Base-by-base conservation (phyloP, 1,140 invertebrate species). In the Drosophila saltans region DNA sequence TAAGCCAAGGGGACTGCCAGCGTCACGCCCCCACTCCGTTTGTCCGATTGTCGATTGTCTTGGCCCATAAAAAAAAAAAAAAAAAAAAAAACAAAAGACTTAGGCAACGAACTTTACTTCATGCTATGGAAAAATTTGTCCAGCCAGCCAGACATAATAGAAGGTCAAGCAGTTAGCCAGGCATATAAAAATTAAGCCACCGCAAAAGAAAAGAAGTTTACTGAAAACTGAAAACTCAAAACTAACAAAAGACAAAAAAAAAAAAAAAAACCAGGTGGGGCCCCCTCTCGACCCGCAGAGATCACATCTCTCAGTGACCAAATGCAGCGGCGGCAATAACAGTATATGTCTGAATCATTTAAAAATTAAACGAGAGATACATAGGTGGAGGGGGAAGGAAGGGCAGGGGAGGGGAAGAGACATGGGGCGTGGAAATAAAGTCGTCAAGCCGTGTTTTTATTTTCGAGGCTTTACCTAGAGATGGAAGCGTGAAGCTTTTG, bases 71-170 rank as follows among this genome's bases (percentile, higher is more conserved):
- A 16, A 16, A 16, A 16, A 16, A 16, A 16, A 16, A 0, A 16
- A 16, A 16, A 16, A 16, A 16, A 16, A 16, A 16, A 83, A 69
- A 89, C 83, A 88, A 88, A 88, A 83, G 83, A 88, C 84, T 88
- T 89, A 84, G 77, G 83, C 83, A 88, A 88, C 83, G 71, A 88
- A 88, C 83, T 89, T 64, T 66, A 36, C 72, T 70, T 30, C 11
- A 56, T 48, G 66, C 45, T 6, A 45, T 77, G 68, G 74, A 77
- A 77, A 77, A 77, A 75, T 73, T 63, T 74, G 40, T 48, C 43
- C 59, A 62, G 39, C 24, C 21, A 60, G 41, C 2, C 26, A 56
- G 10, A 60, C n/a, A 52, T 52, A 30, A 33, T 33, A 30, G 28
- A 43, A 39, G 33, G 16, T 59, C 30, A 59, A 59, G 57, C 45